Percentiles rank a stretch among this genome's conserved stretches.
Conservation (phyloP, 2,888 invertebrate genomes). For the Rhingia rostrata region DNA sequence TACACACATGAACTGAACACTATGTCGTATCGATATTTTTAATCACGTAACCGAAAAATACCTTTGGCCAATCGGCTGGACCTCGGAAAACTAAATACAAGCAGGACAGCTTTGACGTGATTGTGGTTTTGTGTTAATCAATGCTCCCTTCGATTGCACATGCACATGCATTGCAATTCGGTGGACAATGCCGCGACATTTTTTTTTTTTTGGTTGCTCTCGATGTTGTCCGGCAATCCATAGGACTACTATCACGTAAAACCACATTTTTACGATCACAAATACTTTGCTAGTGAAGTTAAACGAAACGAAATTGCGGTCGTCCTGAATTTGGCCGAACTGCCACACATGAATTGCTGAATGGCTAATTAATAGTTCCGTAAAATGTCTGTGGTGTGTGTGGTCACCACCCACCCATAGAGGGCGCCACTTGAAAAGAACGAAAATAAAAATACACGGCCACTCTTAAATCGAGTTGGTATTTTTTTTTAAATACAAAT, state of each 20-base stretch:
- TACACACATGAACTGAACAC: not conserved
- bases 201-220: not conserved
- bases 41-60: conserved; percentile 67
- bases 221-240: not conserved
- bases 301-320: conserved; percentile 64
- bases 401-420: not conserved
- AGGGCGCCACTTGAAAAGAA: not conserved
- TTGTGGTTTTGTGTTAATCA: conserved; percentile 72
- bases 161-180: not conserved
- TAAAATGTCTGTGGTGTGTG: not conserved
- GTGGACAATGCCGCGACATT: not conserved
- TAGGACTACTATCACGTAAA: conserved; percentile 23
- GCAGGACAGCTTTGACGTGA: conserved; percentile 65
- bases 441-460: too few relatives aligned
- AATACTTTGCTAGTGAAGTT: not conserved
- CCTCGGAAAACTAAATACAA: conserved; percentile 65
- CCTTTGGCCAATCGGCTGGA: conserved; percentile 48
- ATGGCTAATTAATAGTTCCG: conserved; percentile 59
- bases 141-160: conserved; percentile 15
- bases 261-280: conserved; percentile 56
- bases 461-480: conserved; percentile 35
- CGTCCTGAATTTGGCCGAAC: conserved; percentile 5
- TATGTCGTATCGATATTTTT: conserved; percentile 18
- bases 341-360: conserved; percentile 51
- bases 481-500: conserved; percentile 10